A percentile compares a stretch with the other conserved stretches of the same genome.
Conservation (phyloP, 2,113 vertebrate genomes). For the Coturnix japonica region DNA sequence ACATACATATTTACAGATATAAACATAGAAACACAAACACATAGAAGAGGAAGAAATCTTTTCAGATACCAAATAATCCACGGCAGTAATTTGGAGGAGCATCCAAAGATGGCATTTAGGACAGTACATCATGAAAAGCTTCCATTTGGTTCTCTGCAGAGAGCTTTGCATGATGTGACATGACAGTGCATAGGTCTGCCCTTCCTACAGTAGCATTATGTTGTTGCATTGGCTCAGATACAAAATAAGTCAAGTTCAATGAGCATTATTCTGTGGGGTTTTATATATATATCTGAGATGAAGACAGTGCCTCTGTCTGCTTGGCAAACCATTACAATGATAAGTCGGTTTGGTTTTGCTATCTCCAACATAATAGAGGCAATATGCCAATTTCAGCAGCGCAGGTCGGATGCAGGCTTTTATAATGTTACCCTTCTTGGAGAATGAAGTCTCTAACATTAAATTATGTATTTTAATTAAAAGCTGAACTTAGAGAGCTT, state of each 20-base stretch:
- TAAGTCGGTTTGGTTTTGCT: slow-evolving; percentile 43
- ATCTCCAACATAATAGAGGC: slow-evolving; percentile 29
- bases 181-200: not conserved
- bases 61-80: not conserved
- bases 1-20: no score
- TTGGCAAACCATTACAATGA: not conserved
- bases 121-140: not conserved
- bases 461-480: slow-evolving; percentile 66
- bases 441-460: slow-evolving; percentile 34
- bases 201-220: not conserved
- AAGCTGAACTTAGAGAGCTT: slow-evolving; percentile 37
- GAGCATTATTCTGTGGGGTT: rapidly evolving
- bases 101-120: not conserved
- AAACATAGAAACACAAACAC: not conserved
- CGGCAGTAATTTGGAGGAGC: not conserved
- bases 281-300: not conserved
- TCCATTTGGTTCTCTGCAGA: not conserved
- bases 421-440: not conserved
- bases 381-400: slow-evolving; percentile 51
- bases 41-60: not conserved
- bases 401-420: not conserved
- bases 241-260: not conserved
- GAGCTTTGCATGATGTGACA: not conserved
- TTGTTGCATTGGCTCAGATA: not conserved
- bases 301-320: not conserved